A percentile compares a stretch with the other conserved stretches of the same genome.
These are phyloP conservation scores for Oopsacas minuta DNA, from an alignment of 37 sponge, comb jelly and placozoan genomes.

Conservation along the genomic window DNA sequence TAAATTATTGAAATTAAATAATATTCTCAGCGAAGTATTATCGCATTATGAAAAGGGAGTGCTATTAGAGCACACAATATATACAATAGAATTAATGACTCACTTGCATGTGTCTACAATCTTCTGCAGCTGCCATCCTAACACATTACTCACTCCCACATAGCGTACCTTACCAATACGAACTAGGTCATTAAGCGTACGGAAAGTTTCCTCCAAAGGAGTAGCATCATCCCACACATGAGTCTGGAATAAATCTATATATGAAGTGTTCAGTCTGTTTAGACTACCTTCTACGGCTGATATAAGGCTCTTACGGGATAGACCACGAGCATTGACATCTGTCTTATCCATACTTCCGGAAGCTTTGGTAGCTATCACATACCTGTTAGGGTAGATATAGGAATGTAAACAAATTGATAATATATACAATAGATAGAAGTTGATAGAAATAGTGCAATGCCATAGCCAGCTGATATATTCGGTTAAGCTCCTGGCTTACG, in stretches of 20 bases:
- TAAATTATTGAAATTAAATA: too few relatives aligned
- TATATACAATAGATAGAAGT: too few relatives aligned
- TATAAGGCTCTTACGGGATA: slow-evolving; percentile 72
- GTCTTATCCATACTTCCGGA: slow-evolving; percentile 34
- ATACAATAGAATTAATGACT: slow-evolving; percentile 24
- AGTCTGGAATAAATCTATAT: slow-evolving; percentile 70
- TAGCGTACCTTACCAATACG: slow-evolving; percentile 62
- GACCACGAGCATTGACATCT: slow-evolving; percentile 58
- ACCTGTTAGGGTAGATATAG: too few relatives aligned
- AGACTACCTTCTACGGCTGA: slow-evolving; percentile 59
- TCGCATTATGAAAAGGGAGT: too few relatives aligned
- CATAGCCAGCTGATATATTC: too few relatives aligned
- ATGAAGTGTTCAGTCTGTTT: slow-evolving; percentile 40
- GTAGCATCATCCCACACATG: slow-evolving; percentile 88
- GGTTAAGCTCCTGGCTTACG: too few relatives aligned
- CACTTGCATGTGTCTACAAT: slow-evolving; percentile 38
- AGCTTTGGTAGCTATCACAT: slow-evolving; percentile 24
- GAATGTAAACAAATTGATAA: too few relatives aligned
- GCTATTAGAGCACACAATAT: too few relatives aligned
- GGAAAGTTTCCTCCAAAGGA: slow-evolving; percentile 68
- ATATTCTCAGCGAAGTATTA: too few relatives aligned
- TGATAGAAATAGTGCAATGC: too few relatives aligned
- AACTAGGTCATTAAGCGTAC: slow-evolving; percentile 67
- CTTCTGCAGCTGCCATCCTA: slow-evolving; percentile 88
- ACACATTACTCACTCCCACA: slow-evolving; percentile 78